These are phyloP conservation scores for Sakesphorus luctuosus DNA, from an alignment of 2,113 vertebrate genomes.

Conservation along the genomic window DNA sequence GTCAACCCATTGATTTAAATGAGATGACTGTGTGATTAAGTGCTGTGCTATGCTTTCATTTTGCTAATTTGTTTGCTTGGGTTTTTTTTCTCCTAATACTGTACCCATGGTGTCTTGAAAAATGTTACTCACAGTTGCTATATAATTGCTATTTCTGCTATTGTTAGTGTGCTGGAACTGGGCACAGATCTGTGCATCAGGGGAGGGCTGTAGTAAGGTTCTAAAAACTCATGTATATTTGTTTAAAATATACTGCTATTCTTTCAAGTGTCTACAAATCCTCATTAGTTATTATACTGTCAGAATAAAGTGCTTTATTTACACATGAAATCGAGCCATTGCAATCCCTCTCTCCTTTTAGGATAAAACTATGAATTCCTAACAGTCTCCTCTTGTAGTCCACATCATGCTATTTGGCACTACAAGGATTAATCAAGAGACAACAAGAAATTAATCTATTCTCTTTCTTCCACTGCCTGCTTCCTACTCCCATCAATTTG, in stretches of 20 bases:
- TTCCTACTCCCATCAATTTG: conserved; percentile 24
- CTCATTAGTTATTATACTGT: neutral
- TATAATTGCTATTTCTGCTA: conserved; percentile 18
- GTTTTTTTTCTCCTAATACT: neutral
- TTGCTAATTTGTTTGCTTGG: conserved; percentile 35
- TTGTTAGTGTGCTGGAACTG: neutral
- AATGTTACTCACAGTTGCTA: neutral
- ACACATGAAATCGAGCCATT: neutral
- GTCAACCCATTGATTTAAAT: conserved; percentile 13
- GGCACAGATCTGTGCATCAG: neutral
- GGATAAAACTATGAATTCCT: neutral
- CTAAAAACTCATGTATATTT: neutral
- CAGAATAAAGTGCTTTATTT: neutral
- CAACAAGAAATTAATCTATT: conserved; percentile 11
- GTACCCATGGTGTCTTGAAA: neutral
- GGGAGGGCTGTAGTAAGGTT: neutral
- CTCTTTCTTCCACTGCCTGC: neutral
- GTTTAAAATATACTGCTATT: neutral
- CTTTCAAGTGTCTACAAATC: neutral
- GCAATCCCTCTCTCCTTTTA: neutral
- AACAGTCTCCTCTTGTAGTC: neutral
- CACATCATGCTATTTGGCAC: neutral
- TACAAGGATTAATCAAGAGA: neutral
- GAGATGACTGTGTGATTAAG: conserved; percentile 16
- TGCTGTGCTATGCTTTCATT: conserved; percentile 12